Conservation (phyloP, 1,140 invertebrate genomes). For the Drosophila chauvacae region DNA sequence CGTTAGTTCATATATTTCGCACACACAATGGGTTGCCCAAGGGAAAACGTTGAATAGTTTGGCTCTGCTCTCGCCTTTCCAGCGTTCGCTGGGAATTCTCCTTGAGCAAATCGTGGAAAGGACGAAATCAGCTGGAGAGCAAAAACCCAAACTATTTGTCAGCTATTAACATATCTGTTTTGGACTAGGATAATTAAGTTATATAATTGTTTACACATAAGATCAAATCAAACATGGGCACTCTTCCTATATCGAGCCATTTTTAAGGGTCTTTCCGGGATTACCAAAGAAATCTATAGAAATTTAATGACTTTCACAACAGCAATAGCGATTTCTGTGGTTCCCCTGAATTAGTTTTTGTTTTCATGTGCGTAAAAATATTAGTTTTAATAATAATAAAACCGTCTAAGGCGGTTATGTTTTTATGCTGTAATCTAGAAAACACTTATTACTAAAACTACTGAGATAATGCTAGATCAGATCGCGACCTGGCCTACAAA, state of each 20-base stretch:
- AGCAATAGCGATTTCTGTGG: neutral
- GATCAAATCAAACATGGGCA: neutral
- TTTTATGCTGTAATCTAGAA: neutral
- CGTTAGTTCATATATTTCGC: constrained; percentile 62
- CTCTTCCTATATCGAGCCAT: neutral
- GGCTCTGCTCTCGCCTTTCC: constrained; percentile 12
- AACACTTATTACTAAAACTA: neutral
- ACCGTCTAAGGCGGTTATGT: constrained; percentile 7
- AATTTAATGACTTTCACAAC: neutral
- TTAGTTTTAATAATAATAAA: neutral
- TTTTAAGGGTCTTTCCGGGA: neutral
- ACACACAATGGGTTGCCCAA: constrained; percentile 70
- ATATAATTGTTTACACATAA: constrained; percentile 1
- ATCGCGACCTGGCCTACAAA: neutral
- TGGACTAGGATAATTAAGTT: neutral
- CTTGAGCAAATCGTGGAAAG: neutral
- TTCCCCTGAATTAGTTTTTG: neutral
- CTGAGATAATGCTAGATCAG: neutral
- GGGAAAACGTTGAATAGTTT: constrained; percentile 53
- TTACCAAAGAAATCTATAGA: neutral
- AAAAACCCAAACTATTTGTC: constrained; percentile 21
- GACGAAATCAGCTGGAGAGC: constrained; percentile 9
- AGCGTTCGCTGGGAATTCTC: neutral
- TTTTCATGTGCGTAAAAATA: neutral
- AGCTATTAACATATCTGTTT: constrained; percentile 14